These are phyloP conservation scores for Paragorgia papillata DNA, from an alignment of 92 coral and sea anemone genomes.

Conservation along the genomic window DNA sequence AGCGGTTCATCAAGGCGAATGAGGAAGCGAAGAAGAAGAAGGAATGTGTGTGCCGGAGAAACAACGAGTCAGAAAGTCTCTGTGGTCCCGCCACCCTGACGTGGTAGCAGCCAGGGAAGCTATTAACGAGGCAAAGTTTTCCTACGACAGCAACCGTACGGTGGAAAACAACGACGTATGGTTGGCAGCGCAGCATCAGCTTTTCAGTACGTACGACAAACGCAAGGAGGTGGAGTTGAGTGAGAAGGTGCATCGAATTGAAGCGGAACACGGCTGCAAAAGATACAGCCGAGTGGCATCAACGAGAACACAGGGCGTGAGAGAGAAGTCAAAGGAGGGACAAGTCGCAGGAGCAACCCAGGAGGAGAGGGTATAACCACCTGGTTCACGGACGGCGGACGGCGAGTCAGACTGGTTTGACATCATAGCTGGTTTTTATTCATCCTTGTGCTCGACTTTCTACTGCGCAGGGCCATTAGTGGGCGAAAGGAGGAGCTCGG, in stretches of 20 bases:
- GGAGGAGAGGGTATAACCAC: slow-evolving; percentile 56
- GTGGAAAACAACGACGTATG: slow-evolving; percentile 6
- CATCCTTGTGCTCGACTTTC: slow-evolving; percentile 14
- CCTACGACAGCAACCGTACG: no score
- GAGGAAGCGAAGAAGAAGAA: slow-evolving; percentile 41
- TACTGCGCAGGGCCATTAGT: slow-evolving; percentile 3
- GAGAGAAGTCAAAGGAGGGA: not conserved
- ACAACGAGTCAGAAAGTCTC: slow-evolving; percentile 26
- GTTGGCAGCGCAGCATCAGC: slow-evolving; percentile 20
- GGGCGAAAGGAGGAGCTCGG: not conserved
- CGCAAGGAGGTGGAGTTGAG: slow-evolving; percentile 38
- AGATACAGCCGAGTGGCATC: slow-evolving; percentile 11
- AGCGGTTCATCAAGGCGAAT: slow-evolving; percentile 43
- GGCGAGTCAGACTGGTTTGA: slow-evolving; percentile 48
- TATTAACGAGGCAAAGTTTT: no score
- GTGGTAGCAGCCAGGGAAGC: not conserved
- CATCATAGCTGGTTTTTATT: slow-evolving; percentile 5
- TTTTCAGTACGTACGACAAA: slow-evolving; percentile 45
- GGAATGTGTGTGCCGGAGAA: slow-evolving; percentile 39
- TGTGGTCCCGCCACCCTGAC: slow-evolving; percentile 28
- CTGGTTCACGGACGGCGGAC: no score
- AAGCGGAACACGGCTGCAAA: slow-evolving; percentile 29
- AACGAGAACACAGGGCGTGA: no score
- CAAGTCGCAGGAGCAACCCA: slow-evolving; percentile 38
- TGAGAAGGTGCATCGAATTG: slow-evolving; percentile 38